A percentile compares a stretch with the other conserved stretches of the same genome.
Evolutionary conservation across 2,797 vertebrate genomes (phyloP).

Genomic region (Neomorphus geoffroyi): DNA sequence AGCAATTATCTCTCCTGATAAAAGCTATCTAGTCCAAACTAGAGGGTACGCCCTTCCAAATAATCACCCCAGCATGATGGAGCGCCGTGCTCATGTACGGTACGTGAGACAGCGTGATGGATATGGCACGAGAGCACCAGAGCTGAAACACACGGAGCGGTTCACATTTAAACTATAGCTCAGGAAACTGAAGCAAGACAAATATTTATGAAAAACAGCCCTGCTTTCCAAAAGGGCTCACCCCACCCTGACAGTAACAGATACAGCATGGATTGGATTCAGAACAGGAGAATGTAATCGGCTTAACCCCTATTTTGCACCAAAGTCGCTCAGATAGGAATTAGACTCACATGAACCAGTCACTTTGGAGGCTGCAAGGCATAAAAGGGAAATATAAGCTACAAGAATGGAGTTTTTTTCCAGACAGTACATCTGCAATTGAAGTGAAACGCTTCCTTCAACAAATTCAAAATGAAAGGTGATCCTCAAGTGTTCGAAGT

Average conservation of each 20-base stretch:
- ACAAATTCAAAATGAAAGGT: background rate
- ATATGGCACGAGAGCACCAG: background rate
- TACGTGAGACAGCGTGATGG: constrained; percentile 43
- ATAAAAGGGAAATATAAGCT: background rate
- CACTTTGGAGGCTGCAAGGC: background rate
- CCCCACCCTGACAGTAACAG: constrained; percentile 21
- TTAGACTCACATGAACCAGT: background rate
- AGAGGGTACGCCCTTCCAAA: constrained; percentile 68
- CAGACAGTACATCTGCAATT: background rate
- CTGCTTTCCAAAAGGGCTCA: background rate
- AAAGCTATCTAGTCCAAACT: constrained; percentile 65
- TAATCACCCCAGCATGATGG: constrained; percentile 37
- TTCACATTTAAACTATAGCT: constrained; percentile 59
- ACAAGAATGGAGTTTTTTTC: background rate
- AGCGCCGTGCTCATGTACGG: background rate
- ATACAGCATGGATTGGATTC: constrained; percentile 34
- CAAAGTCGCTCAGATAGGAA: background rate
- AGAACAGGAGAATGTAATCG: background rate
- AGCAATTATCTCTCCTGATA: constrained; percentile 70
- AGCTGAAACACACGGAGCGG: background rate
- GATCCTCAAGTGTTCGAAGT: background rate
- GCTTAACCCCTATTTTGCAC: constrained; percentile 52
- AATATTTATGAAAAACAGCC: constrained; percentile 62
- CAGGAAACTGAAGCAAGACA: constrained; percentile 65
- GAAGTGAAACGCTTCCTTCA: background rate